phyloP scores from a whole-genome alignment of 2,888 invertebrate genomes.

The Pseudanteris insignis region DNA sequence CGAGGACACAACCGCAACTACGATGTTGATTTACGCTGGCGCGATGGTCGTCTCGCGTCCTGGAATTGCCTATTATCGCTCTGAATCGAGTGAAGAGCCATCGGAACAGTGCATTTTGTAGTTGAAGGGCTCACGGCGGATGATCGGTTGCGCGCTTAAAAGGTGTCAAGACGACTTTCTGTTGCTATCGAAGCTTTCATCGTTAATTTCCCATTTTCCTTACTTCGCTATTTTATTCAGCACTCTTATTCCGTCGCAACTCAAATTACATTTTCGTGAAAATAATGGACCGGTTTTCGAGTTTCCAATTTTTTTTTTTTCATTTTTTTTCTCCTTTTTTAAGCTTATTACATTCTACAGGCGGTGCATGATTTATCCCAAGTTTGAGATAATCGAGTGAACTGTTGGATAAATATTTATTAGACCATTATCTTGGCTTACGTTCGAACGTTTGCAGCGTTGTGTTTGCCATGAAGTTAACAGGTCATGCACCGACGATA shows the following conservation, averaged over 20 bases:
- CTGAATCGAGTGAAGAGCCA: constrained; percentile 34
- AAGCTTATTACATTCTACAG: background rate
- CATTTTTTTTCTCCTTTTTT: too few relatives aligned
- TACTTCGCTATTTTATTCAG: constrained; percentile 25
- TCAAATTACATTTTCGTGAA: constrained; percentile 35
- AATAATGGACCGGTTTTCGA: constrained; percentile 32
- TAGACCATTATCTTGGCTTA: too few relatives aligned
- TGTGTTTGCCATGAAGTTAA: too few relatives aligned
- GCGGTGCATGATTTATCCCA: constrained; percentile 1
- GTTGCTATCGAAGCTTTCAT: constrained; percentile 52
- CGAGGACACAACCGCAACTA: too few relatives aligned
- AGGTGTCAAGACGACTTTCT: constrained; percentile 61
- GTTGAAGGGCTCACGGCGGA: constrained; percentile 44
- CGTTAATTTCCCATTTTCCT: constrained; percentile 41
- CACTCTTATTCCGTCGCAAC: constrained; percentile 30
- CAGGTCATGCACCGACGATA: too few relatives aligned
- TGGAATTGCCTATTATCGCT: constrained; percentile 43
- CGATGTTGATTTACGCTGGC: constrained; percentile 13
- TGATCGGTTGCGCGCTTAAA: constrained; percentile 54
- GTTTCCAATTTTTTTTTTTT: constrained; percentile 13
- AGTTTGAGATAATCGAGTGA: constrained; percentile 3
- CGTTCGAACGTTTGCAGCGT: too few relatives aligned
- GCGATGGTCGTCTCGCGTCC: constrained; percentile 24
- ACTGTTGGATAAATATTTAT: background rate
- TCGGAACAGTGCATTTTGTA: constrained; percentile 33